Evolutionary conservation across 2,888 invertebrate species (phyloP).

Genomic region (Cerastoderma edule): DNA sequence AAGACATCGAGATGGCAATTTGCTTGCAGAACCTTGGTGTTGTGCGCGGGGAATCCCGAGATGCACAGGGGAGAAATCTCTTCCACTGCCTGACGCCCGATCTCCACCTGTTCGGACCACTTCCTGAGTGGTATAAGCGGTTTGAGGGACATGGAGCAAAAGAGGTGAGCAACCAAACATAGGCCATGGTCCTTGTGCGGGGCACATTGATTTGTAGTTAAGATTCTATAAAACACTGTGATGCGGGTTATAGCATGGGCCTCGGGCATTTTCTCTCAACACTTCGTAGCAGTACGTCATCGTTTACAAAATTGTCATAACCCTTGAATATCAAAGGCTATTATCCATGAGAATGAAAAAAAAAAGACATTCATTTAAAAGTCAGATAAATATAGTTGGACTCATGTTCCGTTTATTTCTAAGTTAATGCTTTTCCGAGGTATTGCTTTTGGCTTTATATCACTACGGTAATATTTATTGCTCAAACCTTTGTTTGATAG

Average conservation of each 20-base stretch:
- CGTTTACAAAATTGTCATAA: neutral
- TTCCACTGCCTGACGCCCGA: constrained; percentile 79
- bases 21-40: constrained; percentile 77
- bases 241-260: neutral
- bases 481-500: no score
- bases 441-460: no score
- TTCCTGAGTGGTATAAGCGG: constrained; percentile 75
- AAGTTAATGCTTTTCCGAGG: no score
- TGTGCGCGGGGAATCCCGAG: constrained; percentile 70
- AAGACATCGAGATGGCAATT: constrained; percentile 75
- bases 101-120: constrained; percentile 71
- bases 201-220: neutral
- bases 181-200: neutral
- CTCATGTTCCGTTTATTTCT: no score
- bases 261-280: neutral
- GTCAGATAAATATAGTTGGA: no score
- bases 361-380: no score
- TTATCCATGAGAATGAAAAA: no score
- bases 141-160: constrained; percentile 75
- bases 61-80: constrained; percentile 70
- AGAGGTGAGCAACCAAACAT: constrained; percentile 67
- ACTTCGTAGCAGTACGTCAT: neutral
- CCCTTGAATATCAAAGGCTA: no score
- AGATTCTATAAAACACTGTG: neutral
- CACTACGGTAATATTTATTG: no score